Evolutionary conservation across 2,888 invertebrate species (phyloP).

Genomic region (Myopa tessellatipennis): DNA sequence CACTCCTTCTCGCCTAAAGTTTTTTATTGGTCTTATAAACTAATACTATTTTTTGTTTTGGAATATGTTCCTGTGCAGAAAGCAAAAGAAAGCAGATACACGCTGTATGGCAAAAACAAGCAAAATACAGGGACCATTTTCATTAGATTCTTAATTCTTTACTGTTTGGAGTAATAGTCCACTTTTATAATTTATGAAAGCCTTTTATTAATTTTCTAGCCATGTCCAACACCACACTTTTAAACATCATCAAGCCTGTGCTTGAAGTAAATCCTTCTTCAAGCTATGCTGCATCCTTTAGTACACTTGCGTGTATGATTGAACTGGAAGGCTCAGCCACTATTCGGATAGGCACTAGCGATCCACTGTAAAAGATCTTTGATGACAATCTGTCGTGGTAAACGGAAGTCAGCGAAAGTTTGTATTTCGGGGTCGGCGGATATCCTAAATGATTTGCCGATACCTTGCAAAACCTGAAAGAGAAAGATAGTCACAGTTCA

Average conservation of each 20-base stretch:
- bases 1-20: no score
- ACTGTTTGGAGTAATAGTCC: no score
- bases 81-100: no score
- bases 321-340: neutral
- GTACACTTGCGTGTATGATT: no score
- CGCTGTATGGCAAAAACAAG: no score
- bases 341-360: constrained; percentile 50
- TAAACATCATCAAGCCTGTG: neutral
- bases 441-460: constrained; percentile 81
- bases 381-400: constrained; percentile 78
- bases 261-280: no score
- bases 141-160: no score
- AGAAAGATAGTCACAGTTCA: neutral
- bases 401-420: constrained; percentile 77
- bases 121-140: no score
- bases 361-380: constrained; percentile 80
- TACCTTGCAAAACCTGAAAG: constrained; percentile 75
- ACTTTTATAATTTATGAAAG: constrained; percentile 33
- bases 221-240: neutral
- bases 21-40: no score
- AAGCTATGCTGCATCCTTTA: no score
- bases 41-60: no score
- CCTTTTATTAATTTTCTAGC: constrained; percentile 29
- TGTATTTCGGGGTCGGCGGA: constrained; percentile 76
- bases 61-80: no score